Evolutionary conservation across 2,113 vertebrate genomes (phyloP), one percentile per base, ranked within the genome.

Genomic region (Hiodon tergisus): DNA sequence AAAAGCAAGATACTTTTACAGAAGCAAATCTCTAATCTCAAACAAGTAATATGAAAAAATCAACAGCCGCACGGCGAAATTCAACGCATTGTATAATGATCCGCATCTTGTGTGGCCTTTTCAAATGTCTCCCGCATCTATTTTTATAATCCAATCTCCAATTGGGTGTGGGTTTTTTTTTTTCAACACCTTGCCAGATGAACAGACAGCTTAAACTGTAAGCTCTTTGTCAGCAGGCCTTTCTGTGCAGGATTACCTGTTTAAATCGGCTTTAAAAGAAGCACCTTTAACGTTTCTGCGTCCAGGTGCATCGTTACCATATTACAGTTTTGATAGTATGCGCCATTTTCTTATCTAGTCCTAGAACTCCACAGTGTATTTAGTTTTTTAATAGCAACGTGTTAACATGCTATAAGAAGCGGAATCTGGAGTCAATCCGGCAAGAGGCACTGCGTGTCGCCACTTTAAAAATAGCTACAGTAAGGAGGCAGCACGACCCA

Each of bases 401-500:
- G 10, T 55, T 57, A 14, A 47, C 17, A n/a, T 48, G 65, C 65
- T 67, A 47, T 11, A 59, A 59, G 14, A 59, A 59, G 7, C 3
- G 11, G 11, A 31, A 57, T 11, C 16, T 5, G 58, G 57, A 47
- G 5, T 6, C 17, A 3, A 17, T 69, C 60, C 68, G 50, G 62
- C 16, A 72, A 76, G 69, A 79, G 78, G 16, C 16, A 51, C 11
- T 72, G 81, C 81, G 69, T 78, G 81, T 78, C 83, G 76, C 76
- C 80, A 75, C 82, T 69, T 81, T 67, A 81, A 81, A 86, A 86
- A 85, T 85, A 88, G 84, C 83, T 72, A 53, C 47, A 16, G 73
- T 66, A 76, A 70, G 13, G 53, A 76, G 78, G 80, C 77, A 79
- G 77, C 67, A 11, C 7, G 67, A 54, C 17, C 52, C 73, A 67